Conservation (phyloP, 2,888 invertebrate genomes). For the Gisinianus flammeolus region DNA sequence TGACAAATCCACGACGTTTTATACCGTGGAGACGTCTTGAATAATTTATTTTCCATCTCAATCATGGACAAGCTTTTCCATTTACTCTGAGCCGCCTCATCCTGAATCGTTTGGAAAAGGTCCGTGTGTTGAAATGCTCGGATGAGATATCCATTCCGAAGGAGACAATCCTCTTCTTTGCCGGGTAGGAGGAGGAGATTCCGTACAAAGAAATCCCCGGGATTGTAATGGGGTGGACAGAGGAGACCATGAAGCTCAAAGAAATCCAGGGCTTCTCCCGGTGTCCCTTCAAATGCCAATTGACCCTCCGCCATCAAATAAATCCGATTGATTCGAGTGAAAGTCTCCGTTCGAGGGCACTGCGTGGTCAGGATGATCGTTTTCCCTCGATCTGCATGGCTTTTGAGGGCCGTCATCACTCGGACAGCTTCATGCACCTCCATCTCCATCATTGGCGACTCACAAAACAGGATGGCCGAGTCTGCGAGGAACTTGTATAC, state of each 20-base stretch:
- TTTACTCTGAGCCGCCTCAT: not conserved
- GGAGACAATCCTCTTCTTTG: not conserved
- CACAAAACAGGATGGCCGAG: conserved; percentile 4
- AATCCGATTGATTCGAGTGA: not conserved
- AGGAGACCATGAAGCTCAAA: not conserved
- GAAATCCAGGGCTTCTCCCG: not conserved
- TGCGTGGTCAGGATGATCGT: not conserved
- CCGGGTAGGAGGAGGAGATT: not conserved
- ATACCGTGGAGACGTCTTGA: not conserved
- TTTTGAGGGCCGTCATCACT: not conserved
- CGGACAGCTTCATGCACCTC: not conserved
- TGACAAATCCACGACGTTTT: not conserved
- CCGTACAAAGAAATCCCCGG: not conserved
- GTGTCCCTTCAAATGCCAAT: conserved; percentile 10
- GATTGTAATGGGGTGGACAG: not conserved
- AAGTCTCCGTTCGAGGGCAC: not conserved
- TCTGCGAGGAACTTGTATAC: conserved; percentile 9
- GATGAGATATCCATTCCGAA: not conserved
- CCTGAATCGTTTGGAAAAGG: not conserved
- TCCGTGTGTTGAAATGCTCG: not conserved
- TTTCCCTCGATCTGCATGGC: not conserved
- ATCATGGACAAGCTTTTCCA: conserved; percentile 19
- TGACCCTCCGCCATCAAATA: conserved; percentile 12
- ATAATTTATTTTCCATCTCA: not conserved
- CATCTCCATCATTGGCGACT: not conserved